A percentile compares a stretch with the other conserved stretches of the same genome.
Evolutionary conservation across 2,888 invertebrate genomes (phyloP).

Genomic region (Zelleria hepariella): DNA sequence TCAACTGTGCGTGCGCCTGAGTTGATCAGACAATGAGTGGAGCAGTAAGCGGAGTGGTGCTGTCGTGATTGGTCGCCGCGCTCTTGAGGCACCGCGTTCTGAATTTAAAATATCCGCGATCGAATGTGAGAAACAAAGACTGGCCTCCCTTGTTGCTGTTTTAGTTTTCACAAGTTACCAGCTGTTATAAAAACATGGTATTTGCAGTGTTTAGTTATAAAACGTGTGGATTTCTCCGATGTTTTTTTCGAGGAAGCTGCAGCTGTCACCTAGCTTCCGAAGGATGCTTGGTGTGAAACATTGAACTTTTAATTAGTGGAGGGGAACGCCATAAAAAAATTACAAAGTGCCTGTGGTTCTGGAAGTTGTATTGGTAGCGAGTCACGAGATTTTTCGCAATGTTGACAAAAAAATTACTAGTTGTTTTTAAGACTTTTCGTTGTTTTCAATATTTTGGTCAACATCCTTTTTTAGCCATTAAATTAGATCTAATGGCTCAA

Average conservation of each 20-base stretch:
- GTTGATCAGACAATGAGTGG: constrained; percentile 32
- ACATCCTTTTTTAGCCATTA: no score
- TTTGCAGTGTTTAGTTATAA: neutral
- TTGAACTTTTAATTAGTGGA: neutral
- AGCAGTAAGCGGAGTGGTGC: constrained; percentile 61
- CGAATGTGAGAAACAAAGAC: constrained; percentile 41
- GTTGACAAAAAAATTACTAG: no score
- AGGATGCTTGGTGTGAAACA: constrained; percentile 20
- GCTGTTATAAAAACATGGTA: neutral
- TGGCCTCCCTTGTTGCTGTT: constrained; percentile 35
- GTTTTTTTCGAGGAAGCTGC: constrained; percentile 33
- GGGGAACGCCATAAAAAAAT: constrained; percentile 11
- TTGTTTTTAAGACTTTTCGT: neutral
- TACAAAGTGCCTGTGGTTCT: neutral
- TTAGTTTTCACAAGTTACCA: constrained; percentile 19
- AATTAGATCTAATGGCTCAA: neutral
- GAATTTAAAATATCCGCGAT: constrained; percentile 55
- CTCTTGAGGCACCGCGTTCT: constrained; percentile 32
- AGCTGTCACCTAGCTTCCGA: constrained; percentile 40
- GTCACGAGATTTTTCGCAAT: neutral
- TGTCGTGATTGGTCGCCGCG: constrained; percentile 53
- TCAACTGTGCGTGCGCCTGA: constrained; percentile 54
- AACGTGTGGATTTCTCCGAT: constrained; percentile 20
- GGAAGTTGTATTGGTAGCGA: no score
- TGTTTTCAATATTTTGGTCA: neutral